phyloP scores from a whole-genome alignment of 2,113 vertebrate genomes.

The Megaptera novaeangliae region DNA sequence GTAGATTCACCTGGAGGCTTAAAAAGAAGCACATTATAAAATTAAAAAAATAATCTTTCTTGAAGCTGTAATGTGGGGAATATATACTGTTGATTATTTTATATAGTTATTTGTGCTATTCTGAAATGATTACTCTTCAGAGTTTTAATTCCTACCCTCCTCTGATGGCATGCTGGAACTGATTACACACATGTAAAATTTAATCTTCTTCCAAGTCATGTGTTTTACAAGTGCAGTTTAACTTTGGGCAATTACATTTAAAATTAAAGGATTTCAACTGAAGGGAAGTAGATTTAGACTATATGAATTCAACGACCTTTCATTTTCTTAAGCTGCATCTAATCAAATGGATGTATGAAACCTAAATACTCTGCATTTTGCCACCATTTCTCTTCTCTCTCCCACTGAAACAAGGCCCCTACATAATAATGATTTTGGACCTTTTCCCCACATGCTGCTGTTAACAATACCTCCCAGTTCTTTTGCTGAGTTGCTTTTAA shows the following conservation, averaged over 20 bases:
- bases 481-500: not conserved
- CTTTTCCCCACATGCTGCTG: not conserved
- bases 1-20: not conserved
- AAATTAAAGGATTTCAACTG: slow-evolving; percentile 47
- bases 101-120: slow-evolving; percentile 10
- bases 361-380: not conserved
- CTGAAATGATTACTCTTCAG: slow-evolving; percentile 40
- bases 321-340: not conserved
- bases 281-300: not conserved
- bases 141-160: slow-evolving; percentile 22
- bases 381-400: not conserved
- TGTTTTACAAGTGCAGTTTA: slow-evolving; percentile 54
- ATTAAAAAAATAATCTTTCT: slow-evolving; percentile 9
- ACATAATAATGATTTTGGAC: not conserved
- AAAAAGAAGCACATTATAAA: slow-evolving; percentile 21
- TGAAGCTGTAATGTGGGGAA: not conserved
- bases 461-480: not conserved
- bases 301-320: slow-evolving; percentile 1
- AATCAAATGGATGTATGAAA: slow-evolving; percentile 5
- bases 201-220: slow-evolving; percentile 49
- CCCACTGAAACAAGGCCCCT: not conserved
- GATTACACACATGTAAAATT: slow-evolving; percentile 55
- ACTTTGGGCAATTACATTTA: slow-evolving; percentile 38
- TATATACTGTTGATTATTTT: slow-evolving; percentile 28
- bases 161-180: slow-evolving; percentile 17